These are phyloP conservation scores for Distichodus sexfasciatus DNA, from an alignment of 2,797 vertebrate genomes.

Conservation along the genomic window DNA sequence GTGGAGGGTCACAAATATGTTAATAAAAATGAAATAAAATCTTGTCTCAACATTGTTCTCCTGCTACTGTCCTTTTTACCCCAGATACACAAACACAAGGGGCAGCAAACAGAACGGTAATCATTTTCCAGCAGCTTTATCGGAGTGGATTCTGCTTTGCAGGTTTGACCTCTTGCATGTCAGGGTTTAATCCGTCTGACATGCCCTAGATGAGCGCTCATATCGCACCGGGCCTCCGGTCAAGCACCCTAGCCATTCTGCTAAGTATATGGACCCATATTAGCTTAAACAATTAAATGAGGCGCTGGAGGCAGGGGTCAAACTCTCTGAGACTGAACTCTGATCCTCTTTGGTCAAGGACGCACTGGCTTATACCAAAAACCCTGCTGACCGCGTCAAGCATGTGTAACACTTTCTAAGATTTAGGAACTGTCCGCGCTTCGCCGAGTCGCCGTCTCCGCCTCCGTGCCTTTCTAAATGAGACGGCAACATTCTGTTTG, in stretches of 20 bases:
- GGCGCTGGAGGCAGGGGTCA: not conserved
- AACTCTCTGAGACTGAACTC: constrained; percentile 30
- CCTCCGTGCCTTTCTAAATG: constrained; percentile 46
- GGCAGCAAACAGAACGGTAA: not conserved
- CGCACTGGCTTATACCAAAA: constrained; percentile 46
- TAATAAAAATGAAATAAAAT: no score
- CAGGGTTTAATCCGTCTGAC: not conserved
- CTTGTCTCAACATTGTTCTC: no score
- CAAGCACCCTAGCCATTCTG: not conserved
- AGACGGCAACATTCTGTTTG: constrained; percentile 51
- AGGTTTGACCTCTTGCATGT: not conserved
- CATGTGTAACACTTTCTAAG: constrained; percentile 61
- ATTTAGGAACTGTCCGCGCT: constrained; percentile 50
- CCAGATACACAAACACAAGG: not conserved
- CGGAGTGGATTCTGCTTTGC: not conserved
- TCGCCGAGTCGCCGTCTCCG: constrained; percentile 23
- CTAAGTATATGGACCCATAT: not conserved
- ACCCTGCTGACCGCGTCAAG: constrained; percentile 58
- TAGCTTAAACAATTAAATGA: not conserved
- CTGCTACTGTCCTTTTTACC: no score
- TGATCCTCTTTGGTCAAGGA: constrained; percentile 39
- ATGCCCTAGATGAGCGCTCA: not conserved
- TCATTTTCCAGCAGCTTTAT: not conserved
- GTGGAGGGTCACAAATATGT: no score
- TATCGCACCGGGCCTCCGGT: not conserved